Base-by-base conservation (phyloP, 2,888 invertebrate genomes). In the Melieria crassipennis region DNA sequence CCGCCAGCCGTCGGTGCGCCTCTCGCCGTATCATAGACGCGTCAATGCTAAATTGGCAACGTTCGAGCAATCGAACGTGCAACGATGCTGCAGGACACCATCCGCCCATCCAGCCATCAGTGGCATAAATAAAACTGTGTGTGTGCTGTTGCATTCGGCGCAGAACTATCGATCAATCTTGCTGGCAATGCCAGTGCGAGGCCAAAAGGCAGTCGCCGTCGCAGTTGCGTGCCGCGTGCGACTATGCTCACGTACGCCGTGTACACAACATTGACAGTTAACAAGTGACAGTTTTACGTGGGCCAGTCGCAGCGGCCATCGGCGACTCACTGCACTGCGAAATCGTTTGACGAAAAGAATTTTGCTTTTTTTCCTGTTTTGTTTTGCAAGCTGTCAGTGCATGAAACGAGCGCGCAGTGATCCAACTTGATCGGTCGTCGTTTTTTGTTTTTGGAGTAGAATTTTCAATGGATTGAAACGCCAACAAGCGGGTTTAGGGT, bases 11-110 rank as follows among this genome's bases (percentile, higher is more conserved):
- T 30, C 30, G 4, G 10, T 42, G 16, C 60, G 66, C 58, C 47
- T 52, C 55, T 45, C 16, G 57, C 11, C 10, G 60, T 16, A 60
- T 65, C 60, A 65, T 58, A 65, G 64, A 68, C 68, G 68, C 68
- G 68, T 68, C 72, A 72, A 65, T 65, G 65, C 61, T 72, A 47
- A 69, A 68, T 65, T 72, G 72, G 57, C 48, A 48, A 55, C 47
- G 46, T 61, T 65, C 65, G 48, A 62, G 46, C 62, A 50, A 30
- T 30, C 30, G 30, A 30, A 57, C 9, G 48, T 13, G 16, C 64
- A 52, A 9, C 52, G 48, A 10, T 50, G n/a, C 13, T 52, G 9
- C 52, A 5, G 5, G 52, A 11, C 9, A 52, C 5, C 56, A 65
- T 63, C 48, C 63, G 57, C n/a, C 61, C 55, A 65, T 52, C 46